phyloP scores from a whole-genome alignment of 1,140 invertebrate species.

The Sarcophaga peregrina region DNA sequence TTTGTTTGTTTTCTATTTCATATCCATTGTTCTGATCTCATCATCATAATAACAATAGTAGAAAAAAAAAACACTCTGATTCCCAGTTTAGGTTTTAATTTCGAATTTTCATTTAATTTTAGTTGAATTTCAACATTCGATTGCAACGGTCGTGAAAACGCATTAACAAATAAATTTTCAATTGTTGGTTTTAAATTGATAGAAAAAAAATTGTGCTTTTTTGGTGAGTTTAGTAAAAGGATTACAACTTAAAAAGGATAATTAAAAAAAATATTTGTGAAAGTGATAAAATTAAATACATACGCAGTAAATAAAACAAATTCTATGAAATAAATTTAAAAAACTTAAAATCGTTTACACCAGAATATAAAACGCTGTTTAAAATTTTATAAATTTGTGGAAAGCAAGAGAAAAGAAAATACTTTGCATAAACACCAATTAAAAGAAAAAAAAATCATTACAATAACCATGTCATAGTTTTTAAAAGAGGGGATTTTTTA shows the following conservation, averaged over 20 bases:
- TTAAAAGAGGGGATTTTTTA: too few relatives aligned
- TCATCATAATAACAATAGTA: constrained; percentile 22
- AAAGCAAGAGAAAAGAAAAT: too few relatives aligned
- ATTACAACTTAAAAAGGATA: constrained; percentile 2
- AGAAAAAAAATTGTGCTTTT: neutral
- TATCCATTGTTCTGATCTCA: constrained; percentile 33
- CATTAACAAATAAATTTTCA: neutral
- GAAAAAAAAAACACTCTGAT: neutral
- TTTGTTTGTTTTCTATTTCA: constrained; percentile 7
- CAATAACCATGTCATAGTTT: too few relatives aligned
- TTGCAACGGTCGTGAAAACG: constrained; percentile 30
- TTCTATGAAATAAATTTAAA: constrained; percentile 5
- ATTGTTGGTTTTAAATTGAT: neutral
- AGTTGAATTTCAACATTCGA: constrained; percentile 31
- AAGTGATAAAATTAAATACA: too few relatives aligned
- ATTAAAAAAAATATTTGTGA: constrained; percentile 1
- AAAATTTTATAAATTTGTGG: too few relatives aligned
- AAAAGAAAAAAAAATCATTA: too few relatives aligned
- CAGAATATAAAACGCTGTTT: too few relatives aligned
- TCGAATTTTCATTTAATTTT: constrained; percentile 33
- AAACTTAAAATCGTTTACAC: too few relatives aligned
- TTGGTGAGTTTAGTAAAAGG: constrained; percentile 29
- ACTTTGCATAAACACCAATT: too few relatives aligned
- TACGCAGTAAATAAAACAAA: neutral
- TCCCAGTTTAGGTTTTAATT: constrained; percentile 26